Percentiles rank a stretch among this genome's conserved stretches.
Conservation (phyloP, 2,797 vertebrate genomes). For the Neoniphon sammara region DNA sequence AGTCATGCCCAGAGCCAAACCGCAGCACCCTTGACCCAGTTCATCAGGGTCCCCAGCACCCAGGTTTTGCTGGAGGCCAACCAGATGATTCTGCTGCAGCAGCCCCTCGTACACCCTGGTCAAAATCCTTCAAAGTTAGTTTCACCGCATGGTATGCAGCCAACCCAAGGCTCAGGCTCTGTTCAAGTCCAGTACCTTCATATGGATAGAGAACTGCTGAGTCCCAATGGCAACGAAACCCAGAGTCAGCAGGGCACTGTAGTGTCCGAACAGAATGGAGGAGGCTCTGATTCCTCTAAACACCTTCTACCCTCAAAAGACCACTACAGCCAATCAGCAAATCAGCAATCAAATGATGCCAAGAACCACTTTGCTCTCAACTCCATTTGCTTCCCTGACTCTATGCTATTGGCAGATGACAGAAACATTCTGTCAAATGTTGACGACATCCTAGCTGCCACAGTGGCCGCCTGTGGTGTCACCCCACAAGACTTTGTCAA, state of each 20-base stretch:
- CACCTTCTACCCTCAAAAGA: slow-evolving; percentile 86
- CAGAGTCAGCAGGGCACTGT: slow-evolving; percentile 84
- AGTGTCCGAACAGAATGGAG: slow-evolving; percentile 85
- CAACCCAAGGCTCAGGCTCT: slow-evolving; percentile 77
- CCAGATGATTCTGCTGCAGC: slow-evolving; percentile 92
- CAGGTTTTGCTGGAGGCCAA: slow-evolving; percentile 91
- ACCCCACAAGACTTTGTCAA: slow-evolving; percentile 96
- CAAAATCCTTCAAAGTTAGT: slow-evolving; percentile 86
- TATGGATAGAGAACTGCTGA: slow-evolving; percentile 89
- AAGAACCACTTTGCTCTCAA: slow-evolving; percentile 96
- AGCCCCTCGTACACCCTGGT: slow-evolving; percentile 86
- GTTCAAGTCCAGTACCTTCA: slow-evolving; percentile 90
- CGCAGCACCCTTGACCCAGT: slow-evolving; percentile 82
- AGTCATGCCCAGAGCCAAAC: slow-evolving; percentile 75
- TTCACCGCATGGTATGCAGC: slow-evolving; percentile 84
- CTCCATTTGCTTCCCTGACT: slow-evolving; percentile 96
- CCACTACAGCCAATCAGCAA: slow-evolving; percentile 86
- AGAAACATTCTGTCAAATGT: slow-evolving; percentile 97
- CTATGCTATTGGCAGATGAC: slow-evolving; percentile 94
- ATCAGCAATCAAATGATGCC: slow-evolving; percentile 85
- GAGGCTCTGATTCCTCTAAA: slow-evolving; percentile 87
- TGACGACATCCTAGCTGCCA: slow-evolving; percentile 97
- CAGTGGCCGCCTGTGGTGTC: slow-evolving; percentile 95
- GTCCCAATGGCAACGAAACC: slow-evolving; percentile 82
- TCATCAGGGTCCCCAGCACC: slow-evolving; percentile 87